These are phyloP conservation scores for Ditula angustiorana DNA, from an alignment of 2,888 invertebrate genomes.

Conservation along the genomic window DNA sequence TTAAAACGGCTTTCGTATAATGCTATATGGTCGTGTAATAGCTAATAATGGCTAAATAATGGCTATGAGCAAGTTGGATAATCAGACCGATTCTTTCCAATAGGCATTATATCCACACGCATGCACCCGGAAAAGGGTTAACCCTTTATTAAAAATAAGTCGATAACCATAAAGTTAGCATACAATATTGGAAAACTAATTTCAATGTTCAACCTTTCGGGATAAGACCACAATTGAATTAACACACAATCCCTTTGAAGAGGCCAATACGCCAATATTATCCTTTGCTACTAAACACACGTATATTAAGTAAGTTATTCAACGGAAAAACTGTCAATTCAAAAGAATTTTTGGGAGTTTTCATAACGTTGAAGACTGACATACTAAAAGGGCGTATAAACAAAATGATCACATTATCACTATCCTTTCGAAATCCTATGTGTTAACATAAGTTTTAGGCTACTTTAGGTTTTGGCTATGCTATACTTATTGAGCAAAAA, in stretches of 20 bases:
- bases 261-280: not conserved
- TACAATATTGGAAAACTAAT: conserved; percentile 5
- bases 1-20: no score
- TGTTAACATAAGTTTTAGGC: no score
- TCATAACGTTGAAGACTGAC: no score
- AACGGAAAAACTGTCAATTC: no score
- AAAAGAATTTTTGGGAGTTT: no score
- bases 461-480: no score
- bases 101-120: conserved; percentile 19
- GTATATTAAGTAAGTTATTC: no score
- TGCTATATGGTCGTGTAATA: not conserved
- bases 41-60: not conserved
- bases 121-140: conserved; percentile 30
- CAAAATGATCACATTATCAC: no score
- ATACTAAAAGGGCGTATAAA: no score
- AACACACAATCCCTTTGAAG: not conserved
- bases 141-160: conserved; percentile 11
- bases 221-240: conserved; percentile 6
- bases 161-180: conserved; percentile 5
- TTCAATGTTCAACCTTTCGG: conserved; percentile 8
- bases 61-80: no score
- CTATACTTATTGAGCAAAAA: no score
- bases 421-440: no score
- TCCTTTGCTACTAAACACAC: not conserved
- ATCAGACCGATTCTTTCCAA: not conserved